Conservation (phyloP, 2,888 invertebrate species). For the Candidula unifasciata region DNA sequence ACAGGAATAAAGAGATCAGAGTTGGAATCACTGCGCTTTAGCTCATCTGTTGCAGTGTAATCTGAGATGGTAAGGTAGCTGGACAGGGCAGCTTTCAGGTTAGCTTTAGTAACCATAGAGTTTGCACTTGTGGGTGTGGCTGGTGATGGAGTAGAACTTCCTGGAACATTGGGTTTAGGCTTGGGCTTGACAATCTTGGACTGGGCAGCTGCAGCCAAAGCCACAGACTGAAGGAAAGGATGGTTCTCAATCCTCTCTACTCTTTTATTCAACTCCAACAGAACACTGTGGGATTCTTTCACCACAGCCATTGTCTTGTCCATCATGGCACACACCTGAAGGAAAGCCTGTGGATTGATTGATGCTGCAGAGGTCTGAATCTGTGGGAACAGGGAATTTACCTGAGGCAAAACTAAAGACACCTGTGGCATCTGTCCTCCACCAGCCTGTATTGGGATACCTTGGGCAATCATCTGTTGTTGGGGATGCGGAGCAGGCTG, state of each 20-base stretch:
- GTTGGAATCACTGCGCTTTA: constrained; percentile 54
- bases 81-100: constrained; percentile 54
- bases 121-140: constrained; percentile 41
- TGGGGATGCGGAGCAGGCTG: constrained; percentile 39
- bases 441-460: constrained; percentile 43
- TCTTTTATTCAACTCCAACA: constrained; percentile 51
- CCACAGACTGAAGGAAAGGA: constrained; percentile 39
- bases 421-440: constrained; percentile 49
- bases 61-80: constrained; percentile 56
- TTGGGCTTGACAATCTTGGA: constrained; percentile 48
- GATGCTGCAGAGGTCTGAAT: constrained; percentile 44
- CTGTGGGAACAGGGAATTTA: constrained; percentile 53
- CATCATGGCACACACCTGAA: constrained; percentile 53
- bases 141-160: constrained; percentile 31
- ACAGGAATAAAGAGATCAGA: constrained; percentile 57
- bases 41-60: constrained; percentile 54
- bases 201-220: constrained; percentile 22
- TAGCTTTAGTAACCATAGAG: constrained; percentile 42
- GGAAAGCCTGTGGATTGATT: constrained; percentile 47
- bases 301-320: constrained; percentile 52
- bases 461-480: constrained; percentile 37
- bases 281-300: constrained; percentile 49
- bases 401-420: constrained; percentile 52
- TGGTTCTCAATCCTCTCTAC: constrained; percentile 54
- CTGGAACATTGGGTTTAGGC: constrained; percentile 38